Conservation (phyloP, 1,140 invertebrate species). For the Anoplophora glabripennis region DNA sequence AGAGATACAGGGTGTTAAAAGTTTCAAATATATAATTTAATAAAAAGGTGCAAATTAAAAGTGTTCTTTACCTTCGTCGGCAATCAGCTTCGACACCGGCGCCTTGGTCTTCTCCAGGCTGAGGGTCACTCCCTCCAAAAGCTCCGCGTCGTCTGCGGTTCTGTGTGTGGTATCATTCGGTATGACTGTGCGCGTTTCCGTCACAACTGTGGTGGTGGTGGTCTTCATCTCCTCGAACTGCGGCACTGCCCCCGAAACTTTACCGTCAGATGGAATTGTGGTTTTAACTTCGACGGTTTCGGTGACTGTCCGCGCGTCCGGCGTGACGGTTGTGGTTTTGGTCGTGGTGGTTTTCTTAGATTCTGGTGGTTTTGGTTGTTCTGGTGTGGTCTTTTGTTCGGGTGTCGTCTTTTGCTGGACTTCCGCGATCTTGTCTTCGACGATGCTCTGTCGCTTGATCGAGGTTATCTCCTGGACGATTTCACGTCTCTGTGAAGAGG, state of each 20-base stretch:
- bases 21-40: no score
- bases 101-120: slow-evolving; percentile 45
- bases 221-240: slow-evolving; percentile 17
- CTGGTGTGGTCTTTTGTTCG: slow-evolving; percentile 43
- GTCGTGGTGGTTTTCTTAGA: slow-evolving; percentile 16
- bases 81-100: slow-evolving; percentile 27
- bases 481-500: slow-evolving; percentile 65
- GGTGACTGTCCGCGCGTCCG: slow-evolving; percentile 25
- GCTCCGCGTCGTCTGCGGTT: slow-evolving; percentile 42
- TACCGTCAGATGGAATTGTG: slow-evolving; percentile 29
- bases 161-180: slow-evolving; percentile 25
- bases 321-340: slow-evolving; percentile 5
- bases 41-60: not conserved
- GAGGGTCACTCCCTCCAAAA: slow-evolving; percentile 51
- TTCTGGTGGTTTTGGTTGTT: slow-evolving; percentile 17
- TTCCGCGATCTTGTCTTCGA: slow-evolving; percentile 58
- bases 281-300: slow-evolving; percentile 38
- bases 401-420: slow-evolving; percentile 53
- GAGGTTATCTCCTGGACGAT: slow-evolving; percentile 65
- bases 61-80: slow-evolving; percentile 30
- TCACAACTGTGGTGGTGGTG: slow-evolving; percentile 22
- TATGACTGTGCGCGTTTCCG: slow-evolving; percentile 20
- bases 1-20: no score
- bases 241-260: slow-evolving; percentile 9
- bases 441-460: slow-evolving; percentile 64